Evolutionary conservation across 1,140 invertebrate species (phyloP).

Genomic region (Magallana gigas): DNA sequence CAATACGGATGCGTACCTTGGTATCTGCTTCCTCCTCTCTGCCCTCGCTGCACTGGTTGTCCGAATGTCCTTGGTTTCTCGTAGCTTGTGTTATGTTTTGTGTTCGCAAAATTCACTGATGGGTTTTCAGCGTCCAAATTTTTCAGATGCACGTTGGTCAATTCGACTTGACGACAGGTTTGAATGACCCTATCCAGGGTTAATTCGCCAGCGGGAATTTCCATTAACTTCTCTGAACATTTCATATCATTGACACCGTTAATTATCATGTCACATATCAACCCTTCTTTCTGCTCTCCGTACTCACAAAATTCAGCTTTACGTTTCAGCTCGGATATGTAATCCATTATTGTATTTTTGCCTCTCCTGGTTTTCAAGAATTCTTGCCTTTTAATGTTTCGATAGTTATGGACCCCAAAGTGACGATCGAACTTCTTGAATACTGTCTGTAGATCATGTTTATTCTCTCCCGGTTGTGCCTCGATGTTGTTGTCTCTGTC

Average conservation of each 20-base stretch:
- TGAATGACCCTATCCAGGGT: constrained; percentile 53
- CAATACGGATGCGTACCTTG: constrained; percentile 29
- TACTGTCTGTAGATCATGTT: constrained; percentile 34
- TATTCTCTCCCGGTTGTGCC: constrained; percentile 32
- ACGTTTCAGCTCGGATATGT: constrained; percentile 49
- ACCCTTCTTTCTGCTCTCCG: constrained; percentile 53
- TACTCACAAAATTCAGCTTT: constrained; percentile 59
- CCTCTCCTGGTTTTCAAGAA: constrained; percentile 53
- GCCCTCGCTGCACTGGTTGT: background rate
- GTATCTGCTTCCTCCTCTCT: background rate
- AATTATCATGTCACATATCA: constrained; percentile 60
- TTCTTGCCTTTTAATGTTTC: constrained; percentile 57
- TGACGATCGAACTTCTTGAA: constrained; percentile 44
- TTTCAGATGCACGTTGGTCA: constrained; percentile 52
- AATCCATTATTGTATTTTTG: constrained; percentile 54
- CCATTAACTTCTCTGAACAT: constrained; percentile 60
- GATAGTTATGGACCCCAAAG: constrained; percentile 55
- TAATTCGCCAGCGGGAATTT: constrained; percentile 44
- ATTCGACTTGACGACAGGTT: constrained; percentile 51
- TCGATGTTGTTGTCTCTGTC: background rate
- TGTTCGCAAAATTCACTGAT: constrained; percentile 23
- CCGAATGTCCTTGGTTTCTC: background rate
- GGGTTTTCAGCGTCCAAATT: constrained; percentile 27
- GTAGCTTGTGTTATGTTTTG: background rate
- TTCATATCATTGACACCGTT: constrained; percentile 55